These are phyloP conservation scores for Clusia tigrina DNA, from an alignment of 2,888 invertebrate species.

Conservation along the genomic window DNA sequence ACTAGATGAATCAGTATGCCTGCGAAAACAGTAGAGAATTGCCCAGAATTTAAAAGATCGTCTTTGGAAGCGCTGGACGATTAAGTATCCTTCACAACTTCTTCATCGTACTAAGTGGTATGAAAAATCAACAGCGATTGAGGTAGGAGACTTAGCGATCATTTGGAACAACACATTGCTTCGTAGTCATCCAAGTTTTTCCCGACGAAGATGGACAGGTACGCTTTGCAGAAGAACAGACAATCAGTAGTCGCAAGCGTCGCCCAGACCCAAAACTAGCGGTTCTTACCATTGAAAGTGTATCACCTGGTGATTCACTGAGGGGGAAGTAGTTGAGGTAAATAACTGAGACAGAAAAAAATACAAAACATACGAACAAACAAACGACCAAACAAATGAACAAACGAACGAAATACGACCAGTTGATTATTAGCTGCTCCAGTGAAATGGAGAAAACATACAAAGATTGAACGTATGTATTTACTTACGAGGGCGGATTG, in stretches of 20 bases:
- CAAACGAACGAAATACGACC: too few relatives aligned
- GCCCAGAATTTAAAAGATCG: conserved; percentile 26
- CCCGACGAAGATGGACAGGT: conserved; percentile 37
- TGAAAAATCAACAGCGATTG: not conserved
- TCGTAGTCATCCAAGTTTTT: conserved; percentile 29
- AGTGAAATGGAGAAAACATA: too few relatives aligned
- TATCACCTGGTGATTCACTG: conserved; percentile 4
- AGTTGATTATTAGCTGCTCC: too few relatives aligned
- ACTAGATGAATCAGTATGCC: conserved; percentile 14
- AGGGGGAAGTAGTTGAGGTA: not conserved
- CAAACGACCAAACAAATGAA: too few relatives aligned
- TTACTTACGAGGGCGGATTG: too few relatives aligned
- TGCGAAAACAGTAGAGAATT: conserved; percentile 29
- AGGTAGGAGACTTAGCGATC: conserved; percentile 23
- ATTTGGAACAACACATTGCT: conserved; percentile 31
- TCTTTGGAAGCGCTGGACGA: conserved; percentile 26
- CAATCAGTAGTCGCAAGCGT: not conserved
- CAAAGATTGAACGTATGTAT: too few relatives aligned
- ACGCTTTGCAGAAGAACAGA: not conserved
- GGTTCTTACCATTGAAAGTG: conserved; percentile 42
- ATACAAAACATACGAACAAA: not conserved
- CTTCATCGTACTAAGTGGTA: conserved; percentile 19
- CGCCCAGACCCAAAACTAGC: conserved; percentile 36
- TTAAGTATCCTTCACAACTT: conserved; percentile 29
- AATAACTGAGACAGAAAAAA: not conserved